Evolutionary conservation across 2,888 invertebrate genomes (phyloP), one percentile per base, ranked within the genome.

Genomic region (Chrysolina haemoptera): DNA sequence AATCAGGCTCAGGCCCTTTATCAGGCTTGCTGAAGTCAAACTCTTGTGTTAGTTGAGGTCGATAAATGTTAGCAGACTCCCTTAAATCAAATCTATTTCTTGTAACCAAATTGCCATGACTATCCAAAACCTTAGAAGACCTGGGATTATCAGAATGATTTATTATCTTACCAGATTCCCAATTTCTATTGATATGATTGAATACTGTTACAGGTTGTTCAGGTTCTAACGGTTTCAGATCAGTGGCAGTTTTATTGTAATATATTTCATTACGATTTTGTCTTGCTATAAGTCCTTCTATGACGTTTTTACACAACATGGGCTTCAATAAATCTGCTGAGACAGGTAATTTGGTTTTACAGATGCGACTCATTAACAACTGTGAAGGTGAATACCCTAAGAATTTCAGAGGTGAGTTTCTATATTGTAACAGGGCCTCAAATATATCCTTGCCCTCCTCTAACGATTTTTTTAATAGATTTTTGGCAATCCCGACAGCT

Each of bases 391-490:
- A 27, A 27, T 27, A 59, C 4, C 27, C 27, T 59, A 59, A 12
- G 4, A 11, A 20, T 20, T 59, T 12, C n/a, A 20, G 59, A 59
- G 68, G 62, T 12, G 10, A 46, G 3, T 46, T 8, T 46, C 12
- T 46, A 46, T 12, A 46, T 12, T 11, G 46, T 46, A 3, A 46
- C 46, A 46, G 6, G 53, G 11, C 27, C n/a, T 27, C 40, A n/a
- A 5, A 50, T 35, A 14, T n/a, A n/a, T n/a, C n/a, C n/a, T n/a
- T n/a, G n/a, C n/a, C 0, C 16, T 41, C 27, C 12, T 18, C 18
- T 20, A 20, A 27, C 18, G 3, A 46, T 59, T 69, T 69, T 18
- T 35, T 43, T 1, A 62, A n/a, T n/a, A 69, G 41, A 27, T 69
- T 62, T 48, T 69, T 62, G 5, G 20, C 46, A 6, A 48, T 69